Conservation (phyloP, 2,888 invertebrate genomes). For the Agonopterix subpropinquella region DNA sequence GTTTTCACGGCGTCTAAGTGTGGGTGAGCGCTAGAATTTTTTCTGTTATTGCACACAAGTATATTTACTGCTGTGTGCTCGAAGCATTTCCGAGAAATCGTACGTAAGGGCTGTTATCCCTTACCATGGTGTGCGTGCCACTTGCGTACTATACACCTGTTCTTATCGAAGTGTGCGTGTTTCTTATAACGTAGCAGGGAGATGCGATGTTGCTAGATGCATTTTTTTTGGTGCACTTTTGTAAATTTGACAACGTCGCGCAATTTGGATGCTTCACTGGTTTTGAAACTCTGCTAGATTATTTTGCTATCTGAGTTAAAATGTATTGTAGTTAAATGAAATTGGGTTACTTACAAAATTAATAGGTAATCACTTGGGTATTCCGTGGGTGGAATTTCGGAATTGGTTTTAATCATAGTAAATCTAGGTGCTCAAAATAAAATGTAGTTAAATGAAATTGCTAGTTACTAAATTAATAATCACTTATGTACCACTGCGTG, state of each 20-base stretch:
- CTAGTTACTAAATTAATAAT: too few relatives aligned
- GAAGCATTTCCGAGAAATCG: conserved; percentile 44
- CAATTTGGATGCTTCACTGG: conserved; percentile 36
- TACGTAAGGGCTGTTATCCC: conserved; percentile 21
- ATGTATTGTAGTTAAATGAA: too few relatives aligned
- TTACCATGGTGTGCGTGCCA: conserved; percentile 26
- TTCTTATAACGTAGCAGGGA: conserved; percentile 26
- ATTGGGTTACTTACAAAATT: too few relatives aligned
- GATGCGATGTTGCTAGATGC: conserved; percentile 65
- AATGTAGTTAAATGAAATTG: too few relatives aligned
- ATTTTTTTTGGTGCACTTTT: conserved; percentile 49
- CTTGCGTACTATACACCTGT: conserved; percentile 45
- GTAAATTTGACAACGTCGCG: conserved; percentile 71
- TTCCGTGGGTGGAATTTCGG: too few relatives aligned
- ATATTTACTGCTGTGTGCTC: conserved; percentile 20
- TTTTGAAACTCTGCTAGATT: conserved; percentile 7
- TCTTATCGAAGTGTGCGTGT: conserved; percentile 23
- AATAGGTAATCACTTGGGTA: too few relatives aligned
- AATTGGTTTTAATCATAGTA: too few relatives aligned
- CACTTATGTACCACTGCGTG: too few relatives aligned
- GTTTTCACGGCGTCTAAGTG: conserved; percentile 23
- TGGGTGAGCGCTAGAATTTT: conserved; percentile 44
- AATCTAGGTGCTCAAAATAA: too few relatives aligned
- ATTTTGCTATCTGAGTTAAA: background rate
- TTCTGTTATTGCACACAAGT: conserved; percentile 26